Evolutionary conservation across 2,797 vertebrate genomes (phyloP), one percentile per base, ranked within the genome.

Genomic region (Chelmon rostratus): DNA sequence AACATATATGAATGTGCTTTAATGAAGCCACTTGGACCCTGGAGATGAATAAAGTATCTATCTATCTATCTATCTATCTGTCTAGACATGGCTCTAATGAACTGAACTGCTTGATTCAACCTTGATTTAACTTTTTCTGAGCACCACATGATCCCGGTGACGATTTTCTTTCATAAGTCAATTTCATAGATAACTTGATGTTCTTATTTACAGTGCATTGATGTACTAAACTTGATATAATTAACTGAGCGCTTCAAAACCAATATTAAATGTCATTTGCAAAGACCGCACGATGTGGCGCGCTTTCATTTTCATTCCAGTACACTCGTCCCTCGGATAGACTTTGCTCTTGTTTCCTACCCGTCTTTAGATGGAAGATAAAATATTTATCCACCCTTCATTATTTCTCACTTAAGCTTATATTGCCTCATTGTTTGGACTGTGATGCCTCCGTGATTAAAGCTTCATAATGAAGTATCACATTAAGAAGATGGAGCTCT

Each of bases 401-500:
- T 94, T 95, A 94, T 93, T 94, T 92, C 76, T 88, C 89, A 93
- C 89, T 94, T 92, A 90, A 82, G 84, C 84, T 86, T 88, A 90
- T 92, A 94, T 94, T 94, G 89, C 91, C 86, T 91, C 86, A 68
- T 84, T 88, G 88, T 94, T 92, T 91, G 91, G 91, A 88, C 89
- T 79, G 68, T 76, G 82, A 78, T 79, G 84, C 87, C 71, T 83
- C 59, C 67, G 85, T 92, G 91, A 92, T 94, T 94, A 93, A 90
- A 91, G 83, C 78, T 71, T 86, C 82, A 75, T 94, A 91, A 95
- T 94, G 89, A 94, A 94, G 93, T 93, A 86, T 93, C 87, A 73
- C 92, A 94, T 94, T 89, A 92, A 81, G 82, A 90, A 79, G 71
- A 88, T 71, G 73, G 92, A 94, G 91, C 91, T 83, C 83, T n/a